These are phyloP conservation scores for Oreocharis arfaki DNA, from an alignment of 2,113 vertebrate genomes.

Conservation along the genomic window DNA sequence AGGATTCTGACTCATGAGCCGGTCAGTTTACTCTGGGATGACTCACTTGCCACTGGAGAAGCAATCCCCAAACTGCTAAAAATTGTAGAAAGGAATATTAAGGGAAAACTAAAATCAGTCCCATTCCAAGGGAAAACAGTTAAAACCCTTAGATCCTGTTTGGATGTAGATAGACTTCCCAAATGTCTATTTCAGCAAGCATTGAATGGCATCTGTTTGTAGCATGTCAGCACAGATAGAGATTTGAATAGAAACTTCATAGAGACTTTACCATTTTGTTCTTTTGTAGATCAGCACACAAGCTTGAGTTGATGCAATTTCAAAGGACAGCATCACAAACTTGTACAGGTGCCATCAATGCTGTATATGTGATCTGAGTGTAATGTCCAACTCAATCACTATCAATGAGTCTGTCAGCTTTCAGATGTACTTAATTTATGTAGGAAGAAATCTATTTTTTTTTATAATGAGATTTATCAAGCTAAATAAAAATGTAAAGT, in stretches of 20 bases:
- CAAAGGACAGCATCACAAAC: background rate
- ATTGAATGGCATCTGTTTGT: background rate
- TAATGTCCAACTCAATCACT: background rate
- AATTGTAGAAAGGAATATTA: background rate
- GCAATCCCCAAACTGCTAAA: background rate
- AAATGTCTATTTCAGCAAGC: background rate
- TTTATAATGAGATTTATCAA: background rate
- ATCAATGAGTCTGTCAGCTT: background rate
- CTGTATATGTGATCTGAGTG: background rate
- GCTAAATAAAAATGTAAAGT: background rate
- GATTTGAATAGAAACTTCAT: background rate
- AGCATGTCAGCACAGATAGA: background rate
- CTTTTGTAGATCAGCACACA: slow-evolving; percentile 1
- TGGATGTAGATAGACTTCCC: background rate
- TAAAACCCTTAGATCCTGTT: background rate
- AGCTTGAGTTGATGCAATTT: background rate
- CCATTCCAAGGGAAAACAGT: background rate
- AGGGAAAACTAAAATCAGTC: background rate
- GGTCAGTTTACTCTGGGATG: background rate
- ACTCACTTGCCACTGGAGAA: slow-evolving; percentile 9
- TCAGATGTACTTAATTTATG: background rate
- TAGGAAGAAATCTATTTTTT: background rate
- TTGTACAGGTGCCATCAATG: background rate
- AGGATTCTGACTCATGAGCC: slow-evolving; percentile 27
- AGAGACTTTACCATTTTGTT: background rate